Base-by-base conservation (phyloP, 1,140 invertebrate genomes). In the Drosophila arawakana region DNA sequence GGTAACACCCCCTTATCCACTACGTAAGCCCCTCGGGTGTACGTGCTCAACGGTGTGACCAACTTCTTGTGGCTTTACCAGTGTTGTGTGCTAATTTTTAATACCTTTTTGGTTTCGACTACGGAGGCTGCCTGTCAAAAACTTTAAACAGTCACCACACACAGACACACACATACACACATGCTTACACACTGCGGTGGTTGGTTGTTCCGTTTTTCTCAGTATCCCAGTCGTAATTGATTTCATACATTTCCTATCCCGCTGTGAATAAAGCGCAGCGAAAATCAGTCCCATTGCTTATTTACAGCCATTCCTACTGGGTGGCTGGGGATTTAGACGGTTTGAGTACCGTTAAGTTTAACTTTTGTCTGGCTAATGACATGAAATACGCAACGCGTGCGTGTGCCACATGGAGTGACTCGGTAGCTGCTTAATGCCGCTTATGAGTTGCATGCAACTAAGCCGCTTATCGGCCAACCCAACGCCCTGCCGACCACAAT, bases 61-160 rank as follows among this genome's bases (percentile, higher is more conserved):
- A 49, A 68, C 57, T 55, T 73, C 34, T 73, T 49, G 58, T 35
- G 80, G 75, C 25, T 44, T 62, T 78, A 46, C 67, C 75, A 55
- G 70, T 21, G 46, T 58, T 71, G 65, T 70, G 69, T 39, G 50
- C 76, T 75, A 79, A 74, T 79, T 83, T 81, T 72, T 57, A 81
- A 81, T 81, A 81, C 79, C 76, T 74, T 81, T 30, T 79, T 52
- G 78, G 78, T 47, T 61, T 59, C 52, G 52, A 46, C 43, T 57
- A 47, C 39, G 21, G 11, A 34, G 58, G 70, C 49, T 65, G 55
- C 25, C 30, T 59, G 61, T 65, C 62, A 58, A 65, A 65, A 72
- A 58, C 59, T 63, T 58, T 41, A 47, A 39, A 39, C 44, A 21
- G 37, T 21, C 34, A 18, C 8, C 21, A 15, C 15, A 61, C 50